Evolutionary conservation across 1,140 invertebrate species (phyloP), one percentile per base, ranked within the genome.

Genomic region (Phymastichus coffea): DNA sequence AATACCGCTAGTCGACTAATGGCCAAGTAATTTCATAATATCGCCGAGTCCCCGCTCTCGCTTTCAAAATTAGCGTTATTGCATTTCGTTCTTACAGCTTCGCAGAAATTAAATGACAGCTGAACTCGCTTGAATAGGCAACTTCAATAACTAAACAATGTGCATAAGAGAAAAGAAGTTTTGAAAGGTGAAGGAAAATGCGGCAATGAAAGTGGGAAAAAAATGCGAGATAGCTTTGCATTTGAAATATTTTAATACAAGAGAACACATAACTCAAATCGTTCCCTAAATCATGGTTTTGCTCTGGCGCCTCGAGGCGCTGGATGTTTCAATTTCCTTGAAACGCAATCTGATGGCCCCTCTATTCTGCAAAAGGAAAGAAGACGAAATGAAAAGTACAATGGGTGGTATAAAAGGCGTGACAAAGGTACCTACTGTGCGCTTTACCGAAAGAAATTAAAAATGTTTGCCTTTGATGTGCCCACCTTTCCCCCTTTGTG

Each of bases 301-400:
- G 68, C 64, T 66, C 65, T 71, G n/a, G n/a, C 38, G 60, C 70
- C 71, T 70, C 66, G 62, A 75, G 73, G 67, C 70, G 68, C 60
- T 75, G 73, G 72, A 79, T 78, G 71, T 78, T 79, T 78, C 75
- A 79, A 78, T 78, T 79, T 79, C 77, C 77, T 79, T 74, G 71
- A 71, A 66, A 74, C 68, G 67, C 71, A 78, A 75, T 76, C 76
- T 74, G 74, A 77, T 78, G 72, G 67, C 65, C 63, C 66, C 65
- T 56, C 54, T 71, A 63, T 47, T 63, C 64, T 37, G 30, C 52
- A 44, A 44, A 59, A 57, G 60, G 54, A 66, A 60, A 62, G 64
- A 66, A 59, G 48, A 43, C 52, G 37, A 56, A 44, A 63, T 38
- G 56, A 59, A 62, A 64, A 57, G 12, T 52, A 52, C 15, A 37